These are phyloP conservation scores for Diploscapter pachys DNA, from an alignment of 1,140 invertebrate genomes.

Conservation along the genomic window DNA sequence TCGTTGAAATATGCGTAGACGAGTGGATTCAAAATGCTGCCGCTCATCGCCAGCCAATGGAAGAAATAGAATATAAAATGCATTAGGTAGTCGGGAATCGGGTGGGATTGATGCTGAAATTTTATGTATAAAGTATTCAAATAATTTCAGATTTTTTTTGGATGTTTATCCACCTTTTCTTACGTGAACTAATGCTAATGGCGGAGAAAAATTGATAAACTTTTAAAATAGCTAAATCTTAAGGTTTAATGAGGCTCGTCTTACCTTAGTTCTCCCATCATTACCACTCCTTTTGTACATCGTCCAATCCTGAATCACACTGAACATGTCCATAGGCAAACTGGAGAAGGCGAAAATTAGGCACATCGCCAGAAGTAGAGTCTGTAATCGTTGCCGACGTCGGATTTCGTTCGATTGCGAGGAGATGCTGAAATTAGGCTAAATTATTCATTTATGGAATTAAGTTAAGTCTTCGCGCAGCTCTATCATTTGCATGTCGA, in stretches of 20 bases:
- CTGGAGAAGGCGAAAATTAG: conserved; percentile 39
- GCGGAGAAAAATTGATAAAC: conserved; percentile 2
- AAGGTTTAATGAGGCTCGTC: neutral
- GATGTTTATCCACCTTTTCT: neutral
- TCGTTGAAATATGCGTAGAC: conserved; percentile 42
- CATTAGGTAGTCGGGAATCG: conserved; percentile 10
- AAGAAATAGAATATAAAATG: conserved; percentile 33
- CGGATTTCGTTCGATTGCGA: conserved; percentile 20
- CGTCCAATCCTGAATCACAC: conserved; percentile 37
- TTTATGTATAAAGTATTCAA: neutral
- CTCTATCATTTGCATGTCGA: conserved; percentile 21
- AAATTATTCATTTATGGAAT: conserved; percentile 9
- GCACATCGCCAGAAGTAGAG: conserved; percentile 36
- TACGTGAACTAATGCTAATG: neutral
- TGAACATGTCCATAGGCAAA: conserved; percentile 39
- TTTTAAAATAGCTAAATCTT: conserved; percentile 6
- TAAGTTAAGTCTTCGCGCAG: conserved; percentile 9
- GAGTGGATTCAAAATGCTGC: conserved; percentile 37
- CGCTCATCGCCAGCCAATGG: conserved; percentile 40
- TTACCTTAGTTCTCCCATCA: neutral
- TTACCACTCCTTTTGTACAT: conserved; percentile 9
- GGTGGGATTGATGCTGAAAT: conserved; percentile 3
- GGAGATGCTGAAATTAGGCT: too few species aligned
- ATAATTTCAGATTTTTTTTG: conserved; percentile 1
- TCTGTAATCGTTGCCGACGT: conserved; percentile 42